Conservation (phyloP, 2,888 invertebrate species). For the Catocala sponsa region DNA sequence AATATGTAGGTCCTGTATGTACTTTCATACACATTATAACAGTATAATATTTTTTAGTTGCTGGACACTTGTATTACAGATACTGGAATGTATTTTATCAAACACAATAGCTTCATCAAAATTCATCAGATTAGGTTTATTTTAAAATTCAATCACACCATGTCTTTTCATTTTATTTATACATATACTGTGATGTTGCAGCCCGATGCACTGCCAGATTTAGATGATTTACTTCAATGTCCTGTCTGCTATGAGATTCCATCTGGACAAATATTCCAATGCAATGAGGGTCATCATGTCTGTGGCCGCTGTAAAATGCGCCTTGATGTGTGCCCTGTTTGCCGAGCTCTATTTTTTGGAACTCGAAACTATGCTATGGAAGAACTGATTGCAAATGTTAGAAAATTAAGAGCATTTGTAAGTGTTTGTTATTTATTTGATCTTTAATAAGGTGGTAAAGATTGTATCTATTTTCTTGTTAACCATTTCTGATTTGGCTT, state of each 20-base stretch:
- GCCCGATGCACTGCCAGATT: slow-evolving; percentile 76
- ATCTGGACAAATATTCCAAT: slow-evolving; percentile 82
- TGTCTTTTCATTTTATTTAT: too few species aligned
- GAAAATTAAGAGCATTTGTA: slow-evolving; percentile 79
- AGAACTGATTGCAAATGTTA: slow-evolving; percentile 83
- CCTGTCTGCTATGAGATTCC: slow-evolving; percentile 88
- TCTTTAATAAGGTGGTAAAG: neutral
- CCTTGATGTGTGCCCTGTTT: slow-evolving; percentile 84
- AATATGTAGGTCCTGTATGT: too few species aligned
- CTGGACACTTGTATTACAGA: too few species aligned
- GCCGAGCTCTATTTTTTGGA: slow-evolving; percentile 82
- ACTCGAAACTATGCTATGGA: slow-evolving; percentile 88
- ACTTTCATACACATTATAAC: too few species aligned
- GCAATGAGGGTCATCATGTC: slow-evolving; percentile 87
- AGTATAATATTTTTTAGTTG: too few species aligned
- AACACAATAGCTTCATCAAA: too few species aligned
- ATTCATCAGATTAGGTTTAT: too few species aligned
- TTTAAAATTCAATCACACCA: too few species aligned
- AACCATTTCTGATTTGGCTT: too few species aligned
- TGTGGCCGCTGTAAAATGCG: slow-evolving; percentile 83
- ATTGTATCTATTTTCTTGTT: too few species aligned
- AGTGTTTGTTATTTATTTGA: slow-evolving; percentile 53
- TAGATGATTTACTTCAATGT: slow-evolving; percentile 87
- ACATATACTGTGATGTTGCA: slow-evolving; percentile 50
- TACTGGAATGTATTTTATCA: too few species aligned